Evolutionary conservation across 2,888 invertebrate species (phyloP).

Genomic region (Osmoderma eremita): DNA sequence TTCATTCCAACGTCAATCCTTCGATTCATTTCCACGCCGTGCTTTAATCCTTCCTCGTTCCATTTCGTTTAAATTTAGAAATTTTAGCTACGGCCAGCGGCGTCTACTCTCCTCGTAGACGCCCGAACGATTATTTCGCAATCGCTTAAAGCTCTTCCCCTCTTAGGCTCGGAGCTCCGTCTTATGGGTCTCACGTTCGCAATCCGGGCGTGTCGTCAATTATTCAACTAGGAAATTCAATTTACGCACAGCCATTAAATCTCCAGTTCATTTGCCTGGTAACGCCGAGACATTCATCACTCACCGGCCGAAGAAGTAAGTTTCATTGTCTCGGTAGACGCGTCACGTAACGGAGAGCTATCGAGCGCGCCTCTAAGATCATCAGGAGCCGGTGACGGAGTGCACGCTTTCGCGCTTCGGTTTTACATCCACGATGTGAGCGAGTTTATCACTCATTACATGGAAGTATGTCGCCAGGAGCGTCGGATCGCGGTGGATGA

Average conservation of each 20-base stretch:
- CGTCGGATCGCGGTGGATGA: too few species aligned
- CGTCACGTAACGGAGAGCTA: constrained; percentile 13
- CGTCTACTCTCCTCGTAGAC: too few species aligned
- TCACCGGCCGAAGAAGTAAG: constrained; percentile 43
- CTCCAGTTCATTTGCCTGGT: constrained; percentile 57
- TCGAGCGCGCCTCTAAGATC: not conserved
- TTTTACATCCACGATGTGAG: not conserved
- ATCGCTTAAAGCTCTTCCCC: not conserved
- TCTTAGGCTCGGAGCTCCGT: constrained; percentile 25
- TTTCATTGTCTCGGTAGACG: constrained; percentile 28
- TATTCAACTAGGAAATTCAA: constrained; percentile 60
- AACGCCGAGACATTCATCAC: constrained; percentile 51
- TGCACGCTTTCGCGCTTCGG: too few species aligned
- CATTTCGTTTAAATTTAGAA: too few species aligned
- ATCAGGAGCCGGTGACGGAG: too few species aligned
- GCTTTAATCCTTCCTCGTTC: too few species aligned
- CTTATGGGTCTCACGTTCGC: constrained; percentile 16
- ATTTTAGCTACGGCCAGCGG: too few species aligned
- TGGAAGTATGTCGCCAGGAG: not conserved
- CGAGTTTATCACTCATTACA: not conserved
- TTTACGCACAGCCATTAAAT: constrained; percentile 56
- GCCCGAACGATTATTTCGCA: too few species aligned
- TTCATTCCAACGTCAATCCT: too few species aligned
- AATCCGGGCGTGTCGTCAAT: constrained; percentile 53
- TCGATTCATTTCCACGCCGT: too few species aligned